phyloP scores from a whole-genome alignment of 2,888 invertebrate genomes.

The Elgonia sp. region DNA sequence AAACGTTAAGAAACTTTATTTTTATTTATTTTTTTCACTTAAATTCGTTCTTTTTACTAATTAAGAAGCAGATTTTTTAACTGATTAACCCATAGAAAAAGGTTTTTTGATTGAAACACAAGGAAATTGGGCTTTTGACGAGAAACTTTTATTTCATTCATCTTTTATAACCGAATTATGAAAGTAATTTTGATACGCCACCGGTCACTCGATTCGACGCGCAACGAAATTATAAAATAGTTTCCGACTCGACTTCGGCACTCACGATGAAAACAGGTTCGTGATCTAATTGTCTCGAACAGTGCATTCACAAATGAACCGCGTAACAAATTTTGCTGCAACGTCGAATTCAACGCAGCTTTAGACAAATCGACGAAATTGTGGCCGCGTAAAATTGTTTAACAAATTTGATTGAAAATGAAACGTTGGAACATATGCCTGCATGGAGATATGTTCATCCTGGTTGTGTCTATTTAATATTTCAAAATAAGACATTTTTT shows the following conservation, averaged over 20 bases:
- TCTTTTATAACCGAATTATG: conserved; percentile 27
- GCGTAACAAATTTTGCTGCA: conserved; percentile 51
- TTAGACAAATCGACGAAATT: conserved; percentile 30
- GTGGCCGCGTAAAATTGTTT: conserved; percentile 49
- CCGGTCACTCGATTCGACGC: conserved; percentile 24
- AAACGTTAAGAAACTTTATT: not conserved
- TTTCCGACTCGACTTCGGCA: conserved; percentile 20
- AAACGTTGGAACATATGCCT: conserved; percentile 10
- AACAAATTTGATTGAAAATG: conserved; percentile 48
- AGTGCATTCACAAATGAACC: conserved; percentile 54
- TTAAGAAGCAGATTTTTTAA: too few relatives aligned
- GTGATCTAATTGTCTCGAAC: conserved; percentile 53
- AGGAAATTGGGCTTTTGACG: not conserved
- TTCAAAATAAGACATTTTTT: too few relatives aligned
- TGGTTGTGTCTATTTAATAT: too few relatives aligned
- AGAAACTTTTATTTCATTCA: conserved; percentile 22
- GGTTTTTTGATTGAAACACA: not conserved
- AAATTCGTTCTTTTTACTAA: too few relatives aligned
- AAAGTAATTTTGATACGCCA: conserved; percentile 46
- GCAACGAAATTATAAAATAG: conserved; percentile 58
- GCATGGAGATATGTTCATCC: not conserved
- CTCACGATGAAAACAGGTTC: conserved; percentile 42
- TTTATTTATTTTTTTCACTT: too few relatives aligned
- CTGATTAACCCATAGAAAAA: too few relatives aligned
- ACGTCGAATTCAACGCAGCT: conserved; percentile 22